phyloP scores from a whole-genome alignment of 2,113 vertebrate genomes.

The Triplophysa rosa region DNA sequence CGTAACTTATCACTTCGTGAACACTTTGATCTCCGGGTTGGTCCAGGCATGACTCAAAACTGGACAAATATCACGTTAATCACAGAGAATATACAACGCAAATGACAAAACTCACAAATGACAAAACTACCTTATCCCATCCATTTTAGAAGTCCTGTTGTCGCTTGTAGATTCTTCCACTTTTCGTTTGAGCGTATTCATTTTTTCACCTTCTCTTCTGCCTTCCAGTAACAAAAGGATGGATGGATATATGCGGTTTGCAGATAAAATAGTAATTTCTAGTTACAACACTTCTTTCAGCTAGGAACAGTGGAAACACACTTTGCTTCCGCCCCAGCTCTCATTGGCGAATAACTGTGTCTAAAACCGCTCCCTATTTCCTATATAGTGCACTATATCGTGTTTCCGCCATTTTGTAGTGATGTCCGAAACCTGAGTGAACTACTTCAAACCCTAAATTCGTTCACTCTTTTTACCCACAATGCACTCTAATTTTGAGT shows the following conservation, averaged over 20 bases:
- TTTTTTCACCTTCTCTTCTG: background rate
- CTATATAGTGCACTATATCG: too few species aligned
- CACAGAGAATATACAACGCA: background rate
- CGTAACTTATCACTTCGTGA: constrained; percentile 64
- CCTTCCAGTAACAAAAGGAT: background rate
- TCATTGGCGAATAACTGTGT: constrained; percentile 34
- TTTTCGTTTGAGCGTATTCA: background rate
- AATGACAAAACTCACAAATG: background rate
- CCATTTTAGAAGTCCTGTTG: background rate
- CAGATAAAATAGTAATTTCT: background rate
- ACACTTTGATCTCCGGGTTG: constrained; percentile 57
- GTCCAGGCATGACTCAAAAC: constrained; percentile 68
- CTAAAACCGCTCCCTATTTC: too few species aligned
- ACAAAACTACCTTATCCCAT: background rate
- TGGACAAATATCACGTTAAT: constrained; percentile 42
- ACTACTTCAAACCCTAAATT: too few species aligned
- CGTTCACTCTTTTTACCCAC: too few species aligned
- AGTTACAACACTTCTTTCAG: too few species aligned
- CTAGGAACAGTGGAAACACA: background rate
- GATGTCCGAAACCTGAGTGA: too few species aligned
- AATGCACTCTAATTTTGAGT: too few species aligned
- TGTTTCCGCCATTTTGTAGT: too few species aligned
- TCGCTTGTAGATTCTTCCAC: background rate
- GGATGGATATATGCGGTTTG: background rate
- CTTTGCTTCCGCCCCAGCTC: constrained; percentile 39